Percentiles rank a stretch among this genome's conserved stretches.
Evolutionary conservation across 2,888 invertebrate genomes (phyloP).

Genomic region (Polydrusus pterygomalis): DNA sequence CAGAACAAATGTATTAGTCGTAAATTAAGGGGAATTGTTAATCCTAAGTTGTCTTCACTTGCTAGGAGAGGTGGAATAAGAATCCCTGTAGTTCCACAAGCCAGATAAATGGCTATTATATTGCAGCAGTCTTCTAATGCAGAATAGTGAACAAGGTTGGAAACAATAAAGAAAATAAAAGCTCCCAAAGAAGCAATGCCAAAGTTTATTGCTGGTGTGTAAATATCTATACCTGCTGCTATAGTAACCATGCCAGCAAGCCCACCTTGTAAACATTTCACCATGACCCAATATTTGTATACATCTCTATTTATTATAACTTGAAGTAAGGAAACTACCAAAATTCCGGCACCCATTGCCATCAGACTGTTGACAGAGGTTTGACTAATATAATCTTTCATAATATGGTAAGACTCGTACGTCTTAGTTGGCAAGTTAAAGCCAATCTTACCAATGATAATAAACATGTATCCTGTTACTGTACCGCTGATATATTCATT

Average conservation of each 20-base stretch:
- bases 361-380: conserved; percentile 59
- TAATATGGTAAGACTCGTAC: conserved; percentile 45
- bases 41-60: conserved; percentile 52
- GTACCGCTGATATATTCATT: conserved; percentile 64
- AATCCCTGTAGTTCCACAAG: conserved; percentile 64
- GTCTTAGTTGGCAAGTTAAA: conserved; percentile 57
- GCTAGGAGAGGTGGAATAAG: conserved; percentile 63
- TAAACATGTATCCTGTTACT: conserved; percentile 67
- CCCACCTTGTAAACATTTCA: conserved; percentile 68
- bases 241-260: conserved; percentile 67
- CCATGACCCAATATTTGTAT: conserved; percentile 68
- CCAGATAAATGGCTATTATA: conserved; percentile 65
- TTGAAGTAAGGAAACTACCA: conserved; percentile 56
- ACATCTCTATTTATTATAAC: conserved; percentile 62
- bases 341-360: conserved; percentile 58
- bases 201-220: conserved; percentile 63
- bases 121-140: conserved; percentile 70
- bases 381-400: conserved; percentile 43
- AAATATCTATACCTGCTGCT: conserved; percentile 66
- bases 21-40: conserved; percentile 27
- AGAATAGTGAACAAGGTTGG: conserved; percentile 63
- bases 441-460: conserved; percentile 66
- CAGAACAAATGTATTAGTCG: conserved; percentile 53
- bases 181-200: conserved; percentile 58
- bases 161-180: conserved; percentile 63